Percentiles rank a stretch among this genome's conserved stretches.
These are phyloP conservation scores for Drosophila gunungcola DNA, from an alignment of 1,140 invertebrate genomes.

Conservation along the genomic window DNA sequence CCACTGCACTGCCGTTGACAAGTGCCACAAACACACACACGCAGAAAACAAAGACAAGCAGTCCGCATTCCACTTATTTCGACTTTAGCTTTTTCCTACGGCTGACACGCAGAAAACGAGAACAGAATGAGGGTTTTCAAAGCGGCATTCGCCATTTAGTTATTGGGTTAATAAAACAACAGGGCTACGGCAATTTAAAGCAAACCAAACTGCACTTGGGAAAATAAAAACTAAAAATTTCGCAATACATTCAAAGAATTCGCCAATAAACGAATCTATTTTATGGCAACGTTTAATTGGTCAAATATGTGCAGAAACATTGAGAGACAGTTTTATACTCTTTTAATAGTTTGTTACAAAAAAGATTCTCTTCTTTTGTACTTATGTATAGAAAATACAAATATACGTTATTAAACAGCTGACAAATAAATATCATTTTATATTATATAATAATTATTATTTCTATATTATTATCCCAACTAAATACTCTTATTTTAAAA, in stretches of 20 bases:
- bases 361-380: neutral
- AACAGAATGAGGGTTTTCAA: slow-evolving; percentile 4
- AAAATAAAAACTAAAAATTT: neutral
- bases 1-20: slow-evolving; percentile 62
- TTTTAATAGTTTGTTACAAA: neutral
- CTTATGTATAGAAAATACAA: neutral
- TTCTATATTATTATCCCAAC: too few relatives aligned
- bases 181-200: slow-evolving; percentile 21
- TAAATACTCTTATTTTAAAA: too few relatives aligned
- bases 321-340: neutral
- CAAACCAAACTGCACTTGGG: slow-evolving; percentile 37
- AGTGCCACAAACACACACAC: slow-evolving; percentile 49
- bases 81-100: slow-evolving; percentile 54
- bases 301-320: neutral
- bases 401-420: too few relatives aligned
- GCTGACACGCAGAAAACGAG: slow-evolving; percentile 24
- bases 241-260: neutral
- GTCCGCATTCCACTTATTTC: slow-evolving; percentile 72
- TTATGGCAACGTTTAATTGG: neutral
- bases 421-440: too few relatives aligned
- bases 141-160: slow-evolving; percentile 54
- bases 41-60: slow-evolving; percentile 49
- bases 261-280: neutral
- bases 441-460: too few relatives aligned
- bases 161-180: slow-evolving; percentile 81